These are phyloP conservation scores for Dexiosoma caninum DNA, from an alignment of 2,888 invertebrate species.

Conservation along the genomic window DNA sequence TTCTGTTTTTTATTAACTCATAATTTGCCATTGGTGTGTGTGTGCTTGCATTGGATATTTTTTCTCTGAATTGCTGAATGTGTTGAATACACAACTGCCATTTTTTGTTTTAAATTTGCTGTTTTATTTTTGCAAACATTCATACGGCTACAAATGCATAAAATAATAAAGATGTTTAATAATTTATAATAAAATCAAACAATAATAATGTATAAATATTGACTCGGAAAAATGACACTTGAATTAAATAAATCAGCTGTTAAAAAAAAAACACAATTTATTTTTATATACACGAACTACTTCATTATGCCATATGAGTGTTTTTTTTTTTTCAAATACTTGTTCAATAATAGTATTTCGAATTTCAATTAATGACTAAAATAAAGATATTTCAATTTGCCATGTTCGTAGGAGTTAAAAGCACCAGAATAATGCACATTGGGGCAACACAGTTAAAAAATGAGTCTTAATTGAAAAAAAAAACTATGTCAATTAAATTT, in stretches of 20 bases:
- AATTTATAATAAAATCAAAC: constrained; percentile 55
- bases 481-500: too few species aligned
- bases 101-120: not conserved
- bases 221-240: constrained; percentile 51
- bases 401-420: not conserved
- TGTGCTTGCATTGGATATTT: constrained; percentile 6
- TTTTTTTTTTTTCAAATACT: not conserved
- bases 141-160: not conserved
- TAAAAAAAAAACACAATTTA: not conserved
- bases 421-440: not conserved
- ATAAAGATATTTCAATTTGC: not conserved
- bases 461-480: too few species aligned
- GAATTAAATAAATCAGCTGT: constrained; percentile 44
- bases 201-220: constrained; percentile 57
- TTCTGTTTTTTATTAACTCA: constrained; percentile 35
- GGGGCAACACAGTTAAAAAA: too few species aligned
- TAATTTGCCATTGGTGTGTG: not conserved
- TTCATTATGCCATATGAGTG: not conserved
- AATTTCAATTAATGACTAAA: constrained; percentile 3
- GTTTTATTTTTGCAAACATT: not conserved
- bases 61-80: constrained; percentile 31
- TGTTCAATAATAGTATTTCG: constrained; percentile 3
- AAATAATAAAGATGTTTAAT: constrained; percentile 48
- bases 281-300: not conserved
- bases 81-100: constrained; percentile 36